Evolutionary conservation across 2,113 vertebrate species (phyloP).

Genomic region (Meleagris gallopavo): DNA sequence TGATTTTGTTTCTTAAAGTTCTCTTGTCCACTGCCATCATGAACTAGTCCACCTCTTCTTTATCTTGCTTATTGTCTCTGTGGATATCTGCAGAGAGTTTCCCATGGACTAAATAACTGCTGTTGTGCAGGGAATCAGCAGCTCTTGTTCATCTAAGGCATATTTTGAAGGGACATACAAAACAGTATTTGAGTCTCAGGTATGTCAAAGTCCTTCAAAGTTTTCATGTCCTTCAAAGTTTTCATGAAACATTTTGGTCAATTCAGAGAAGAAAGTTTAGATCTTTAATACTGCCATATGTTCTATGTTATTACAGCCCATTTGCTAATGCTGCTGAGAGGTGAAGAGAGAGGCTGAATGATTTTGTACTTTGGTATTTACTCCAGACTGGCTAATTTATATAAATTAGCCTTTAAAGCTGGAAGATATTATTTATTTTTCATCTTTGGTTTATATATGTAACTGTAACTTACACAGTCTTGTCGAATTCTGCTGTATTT

Average conservation of each 20-base stretch:
- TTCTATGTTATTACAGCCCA: not conserved
- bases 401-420: not conserved
- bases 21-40: not conserved
- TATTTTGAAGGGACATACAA: not conserved
- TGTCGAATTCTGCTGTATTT: not conserved
- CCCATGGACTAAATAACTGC: not conserved
- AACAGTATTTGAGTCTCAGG: not conserved
- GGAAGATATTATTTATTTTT: not conserved
- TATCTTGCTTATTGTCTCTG: not conserved
- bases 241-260: not conserved
- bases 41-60: not conserved
- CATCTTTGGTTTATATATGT: not conserved
- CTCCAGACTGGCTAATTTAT: not conserved
- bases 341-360: not conserved
- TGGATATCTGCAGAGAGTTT: not conserved
- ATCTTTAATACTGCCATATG: not conserved
- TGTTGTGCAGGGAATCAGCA: fast-evolving
- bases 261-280: not conserved
- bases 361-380: not conserved
- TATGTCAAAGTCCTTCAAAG: not conserved
- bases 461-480: not conserved
- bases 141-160: fast-evolving
- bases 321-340: not conserved
- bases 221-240: not conserved
- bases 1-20: not conserved